Percentiles rank a stretch among this genome's conserved stretches.
Conservation (phyloP, 2,113 vertebrate genomes). For the Tinamus guttatus region DNA sequence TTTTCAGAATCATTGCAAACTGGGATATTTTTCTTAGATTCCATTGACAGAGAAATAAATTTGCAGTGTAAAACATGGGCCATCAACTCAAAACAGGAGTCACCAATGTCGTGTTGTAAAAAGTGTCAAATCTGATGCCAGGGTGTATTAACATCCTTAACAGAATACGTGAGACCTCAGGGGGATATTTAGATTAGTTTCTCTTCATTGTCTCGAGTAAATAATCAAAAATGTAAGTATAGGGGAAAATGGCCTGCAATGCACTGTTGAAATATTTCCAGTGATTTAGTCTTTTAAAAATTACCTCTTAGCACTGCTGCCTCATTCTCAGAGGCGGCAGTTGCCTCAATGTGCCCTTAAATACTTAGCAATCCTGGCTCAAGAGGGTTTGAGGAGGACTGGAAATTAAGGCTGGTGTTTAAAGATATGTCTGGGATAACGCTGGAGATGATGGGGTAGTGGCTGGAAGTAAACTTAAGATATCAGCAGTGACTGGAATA, state of each 20-base stretch:
- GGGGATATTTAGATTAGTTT: not conserved
- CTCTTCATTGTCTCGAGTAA: not conserved
- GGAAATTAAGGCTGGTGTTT: not conserved
- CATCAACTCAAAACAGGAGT: not conserved
- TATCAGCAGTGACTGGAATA: not conserved
- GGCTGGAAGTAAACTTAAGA: not conserved
- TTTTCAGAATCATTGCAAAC: not conserved
- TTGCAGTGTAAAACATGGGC: not conserved
- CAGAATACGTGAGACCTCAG: not conserved
- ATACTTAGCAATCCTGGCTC: not conserved
- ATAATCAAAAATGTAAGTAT: not conserved
- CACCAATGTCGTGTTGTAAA: not conserved
- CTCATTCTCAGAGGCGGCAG: not conserved
- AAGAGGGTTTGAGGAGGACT: not conserved
- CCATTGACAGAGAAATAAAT: not conserved
- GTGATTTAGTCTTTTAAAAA: not conserved
- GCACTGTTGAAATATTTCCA: not conserved
- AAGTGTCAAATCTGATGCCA: not conserved
- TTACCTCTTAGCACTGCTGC: not conserved
- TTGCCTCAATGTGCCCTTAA: not conserved
- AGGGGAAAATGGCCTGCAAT: not conserved
- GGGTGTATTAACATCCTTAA: not conserved
- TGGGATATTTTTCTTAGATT: not conserved
- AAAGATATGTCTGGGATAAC: not conserved
- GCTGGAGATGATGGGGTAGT: not conserved